Conservation (phyloP, 2,113 vertebrate genomes). For the Nettapus auritus region DNA sequence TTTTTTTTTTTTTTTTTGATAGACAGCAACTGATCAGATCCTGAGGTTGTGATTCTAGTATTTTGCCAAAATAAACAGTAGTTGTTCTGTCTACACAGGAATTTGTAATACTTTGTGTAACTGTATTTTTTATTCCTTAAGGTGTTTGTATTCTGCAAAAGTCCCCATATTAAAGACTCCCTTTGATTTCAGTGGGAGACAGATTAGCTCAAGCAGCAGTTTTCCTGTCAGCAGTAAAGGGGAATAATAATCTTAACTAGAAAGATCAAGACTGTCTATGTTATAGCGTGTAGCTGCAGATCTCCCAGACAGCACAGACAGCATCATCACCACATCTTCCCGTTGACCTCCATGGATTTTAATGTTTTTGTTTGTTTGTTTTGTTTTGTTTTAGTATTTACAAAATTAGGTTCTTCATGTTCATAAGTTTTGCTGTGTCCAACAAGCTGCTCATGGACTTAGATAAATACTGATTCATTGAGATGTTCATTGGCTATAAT, state of each 20-base stretch:
- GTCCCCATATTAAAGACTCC: background rate
- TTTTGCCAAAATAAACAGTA: slow-evolving; percentile 20
- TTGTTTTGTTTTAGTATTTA: rapidly evolving
- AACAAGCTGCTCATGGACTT: background rate
- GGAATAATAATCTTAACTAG: background rate
- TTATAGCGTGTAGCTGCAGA: background rate
- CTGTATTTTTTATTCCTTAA: background rate
- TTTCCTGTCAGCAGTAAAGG: background rate
- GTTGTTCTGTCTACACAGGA: background rate
- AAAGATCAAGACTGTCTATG: background rate
- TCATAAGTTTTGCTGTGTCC: background rate
- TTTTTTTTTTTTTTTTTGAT: background rate
- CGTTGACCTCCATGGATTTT: background rate
- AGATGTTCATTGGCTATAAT: background rate
- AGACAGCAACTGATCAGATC: background rate
- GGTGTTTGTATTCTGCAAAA: background rate
- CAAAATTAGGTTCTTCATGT: background rate
- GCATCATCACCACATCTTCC: background rate
- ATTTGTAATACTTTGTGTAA: background rate
- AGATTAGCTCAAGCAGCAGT: slow-evolving; percentile 1
- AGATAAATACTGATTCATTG: background rate
- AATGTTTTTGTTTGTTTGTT: rapidly evolving
- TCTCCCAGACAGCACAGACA: background rate
- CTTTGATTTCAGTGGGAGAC: slow-evolving; percentile 22
- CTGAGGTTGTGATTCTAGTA: background rate